Evolutionary conservation across 2,888 invertebrate species (phyloP), one percentile per base, ranked within the genome.

Genomic region (Odontomyia ornata): DNA sequence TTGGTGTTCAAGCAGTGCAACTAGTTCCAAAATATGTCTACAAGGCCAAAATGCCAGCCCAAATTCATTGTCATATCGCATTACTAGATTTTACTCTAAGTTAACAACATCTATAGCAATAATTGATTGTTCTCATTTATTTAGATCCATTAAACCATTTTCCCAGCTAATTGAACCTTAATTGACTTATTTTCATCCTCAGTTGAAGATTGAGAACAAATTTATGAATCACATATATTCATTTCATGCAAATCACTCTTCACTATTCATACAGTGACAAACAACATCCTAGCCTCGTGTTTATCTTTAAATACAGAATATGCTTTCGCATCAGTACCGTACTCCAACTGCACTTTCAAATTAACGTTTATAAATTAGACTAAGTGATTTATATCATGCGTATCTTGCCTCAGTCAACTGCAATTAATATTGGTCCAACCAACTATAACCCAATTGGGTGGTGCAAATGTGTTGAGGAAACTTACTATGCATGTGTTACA

Each of bases 351-450:
- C 76, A 78, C 30, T 78, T 75, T 69, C 62, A 77, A 75, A 77
- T 78, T 69, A 69, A 62, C 67, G 57, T 46, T 73, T 77, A 75
- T 75, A 69, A 77, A 67, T 75, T 57, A 67, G 75, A 60, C 73
- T 78, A 78, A 76, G 76, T 78, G 78, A 78, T 76, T 78, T 76
- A 78, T 76, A 76, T 69, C 72, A 76, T 76, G 76, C 73, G 64
- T 67, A 71, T 71, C 65, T 64, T 52, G 57, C 57, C 67, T 60
- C 69, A 76, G 76, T 62, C 73, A 71, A 57, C 73, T 57, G 76
- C 75, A 78, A 78, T 78, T 78, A 78, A 76, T 78, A 76, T 64
- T 47, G 30, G 52, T 73, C 27, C 67, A 73, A 18, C 67, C 30
- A 73, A 56, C 60, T 52, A 67, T 57, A 60, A 64, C 76, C 76